These are phyloP conservation scores for Gasteruption jaculator DNA, from an alignment of 2,888 invertebrate genomes.

Conservation along the genomic window DNA sequence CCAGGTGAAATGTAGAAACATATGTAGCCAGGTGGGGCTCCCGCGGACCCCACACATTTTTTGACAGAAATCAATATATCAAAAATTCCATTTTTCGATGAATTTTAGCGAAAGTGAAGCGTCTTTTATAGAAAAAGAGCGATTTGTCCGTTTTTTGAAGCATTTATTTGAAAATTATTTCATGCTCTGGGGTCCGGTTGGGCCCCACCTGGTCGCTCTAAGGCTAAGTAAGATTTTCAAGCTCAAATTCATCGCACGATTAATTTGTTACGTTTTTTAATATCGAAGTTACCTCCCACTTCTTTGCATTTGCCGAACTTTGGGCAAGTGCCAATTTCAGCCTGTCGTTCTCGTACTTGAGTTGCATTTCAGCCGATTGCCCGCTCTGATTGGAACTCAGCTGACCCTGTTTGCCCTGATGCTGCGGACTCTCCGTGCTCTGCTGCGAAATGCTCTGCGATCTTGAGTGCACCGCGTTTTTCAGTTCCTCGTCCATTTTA, in stretches of 20 bases:
- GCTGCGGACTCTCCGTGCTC: conserved; percentile 62
- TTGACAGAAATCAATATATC: too few relatives aligned
- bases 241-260: too few relatives aligned
- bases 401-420: conserved; percentile 52
- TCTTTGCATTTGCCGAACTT: conserved; percentile 97
- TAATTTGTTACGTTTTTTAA: too few relatives aligned
- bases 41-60: too few relatives aligned
- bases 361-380: conserved; percentile 70
- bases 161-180: background rate
- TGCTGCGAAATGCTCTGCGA: conserved; percentile 47
- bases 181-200: too few relatives aligned
- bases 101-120: background rate
- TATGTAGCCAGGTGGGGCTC: too few relatives aligned
- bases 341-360: conserved; percentile 95
- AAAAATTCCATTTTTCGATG: too few relatives aligned
- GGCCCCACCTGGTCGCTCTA: too few relatives aligned
- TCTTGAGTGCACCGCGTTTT: conserved; percentile 46
- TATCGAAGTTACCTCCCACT: conserved; percentile 71
- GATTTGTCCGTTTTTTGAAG: background rate
- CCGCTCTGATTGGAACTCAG: conserved; percentile 38
- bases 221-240: too few relatives aligned
- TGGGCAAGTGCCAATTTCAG: conserved; percentile 92
- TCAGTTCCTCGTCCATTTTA: conserved; percentile 47
- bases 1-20: too few relatives aligned
- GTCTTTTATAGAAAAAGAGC: background rate